Evolutionary conservation across 2,113 vertebrate species (phyloP).

Genomic region (Petaurus breviceps): DNA sequence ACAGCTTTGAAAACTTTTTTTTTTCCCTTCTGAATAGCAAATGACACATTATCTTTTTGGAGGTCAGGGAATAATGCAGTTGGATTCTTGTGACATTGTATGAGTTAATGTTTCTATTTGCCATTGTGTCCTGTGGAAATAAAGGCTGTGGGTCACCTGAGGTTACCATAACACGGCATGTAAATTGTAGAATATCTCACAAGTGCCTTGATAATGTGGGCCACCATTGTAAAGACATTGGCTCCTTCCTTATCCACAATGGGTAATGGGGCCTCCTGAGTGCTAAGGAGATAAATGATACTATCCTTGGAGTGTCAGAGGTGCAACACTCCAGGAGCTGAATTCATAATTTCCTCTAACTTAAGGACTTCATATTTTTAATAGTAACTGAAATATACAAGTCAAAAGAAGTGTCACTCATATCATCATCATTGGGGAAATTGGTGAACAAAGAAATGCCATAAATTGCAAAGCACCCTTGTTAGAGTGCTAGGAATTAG

Average conservation of each 20-base stretch:
- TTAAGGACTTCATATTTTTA: slow-evolving; percentile 74
- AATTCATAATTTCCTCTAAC: slow-evolving; percentile 76
- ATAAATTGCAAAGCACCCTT: slow-evolving; percentile 73
- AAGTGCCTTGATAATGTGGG: slow-evolving; percentile 78
- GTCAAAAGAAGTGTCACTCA: slow-evolving; percentile 72
- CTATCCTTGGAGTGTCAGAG: slow-evolving; percentile 73
- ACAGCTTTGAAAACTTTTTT: slow-evolving; percentile 78
- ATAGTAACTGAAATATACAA: slow-evolving; percentile 71
- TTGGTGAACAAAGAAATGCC: slow-evolving; percentile 61
- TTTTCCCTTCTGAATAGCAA: slow-evolving; percentile 68
- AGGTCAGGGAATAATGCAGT: slow-evolving; percentile 84
- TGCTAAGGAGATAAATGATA: slow-evolving; percentile 69
- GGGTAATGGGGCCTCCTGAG: slow-evolving; percentile 66
- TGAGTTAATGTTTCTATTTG: slow-evolving; percentile 79
- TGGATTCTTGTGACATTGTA: slow-evolving; percentile 71
- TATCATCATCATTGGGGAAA: slow-evolving; percentile 70
- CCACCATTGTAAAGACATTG: slow-evolving; percentile 70
- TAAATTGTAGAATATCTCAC: slow-evolving; percentile 69
- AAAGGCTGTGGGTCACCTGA: slow-evolving; percentile 80
- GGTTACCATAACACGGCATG: slow-evolving; percentile 69
- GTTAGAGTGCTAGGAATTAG: slow-evolving; percentile 60
- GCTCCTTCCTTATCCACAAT: slow-evolving; percentile 62
- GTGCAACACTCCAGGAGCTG: slow-evolving; percentile 71
- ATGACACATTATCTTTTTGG: slow-evolving; percentile 74
- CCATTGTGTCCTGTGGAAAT: slow-evolving; percentile 82